Percentiles rank a stretch among this genome's conserved stretches.
Evolutionary conservation across 2,888 invertebrate genomes (phyloP).

Genomic region (Drosophila cracens): DNA sequence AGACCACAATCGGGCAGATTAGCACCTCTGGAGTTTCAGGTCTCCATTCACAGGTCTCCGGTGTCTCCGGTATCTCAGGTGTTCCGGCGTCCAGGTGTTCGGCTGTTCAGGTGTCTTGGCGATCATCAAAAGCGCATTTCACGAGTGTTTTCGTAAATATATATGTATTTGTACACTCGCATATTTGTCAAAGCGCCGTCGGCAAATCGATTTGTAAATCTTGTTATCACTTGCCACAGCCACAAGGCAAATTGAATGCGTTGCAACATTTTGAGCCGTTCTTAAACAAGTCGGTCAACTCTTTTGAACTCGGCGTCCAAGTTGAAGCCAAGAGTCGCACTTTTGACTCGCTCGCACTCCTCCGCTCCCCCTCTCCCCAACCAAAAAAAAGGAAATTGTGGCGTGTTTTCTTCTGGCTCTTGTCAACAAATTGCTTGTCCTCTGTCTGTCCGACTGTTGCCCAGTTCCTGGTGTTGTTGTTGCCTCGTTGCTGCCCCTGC

Average conservation of each 20-base stretch:
- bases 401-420: constrained; percentile 31
- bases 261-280: constrained; percentile 59
- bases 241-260: constrained; percentile 27
- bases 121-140: constrained; percentile 41
- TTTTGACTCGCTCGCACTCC: constrained; percentile 54
- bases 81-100: constrained; percentile 32
- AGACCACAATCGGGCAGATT: constrained; percentile 49
- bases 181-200: constrained; percentile 73
- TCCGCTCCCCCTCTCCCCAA: not conserved
- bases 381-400: constrained; percentile 54
- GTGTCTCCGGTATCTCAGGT: constrained; percentile 11
- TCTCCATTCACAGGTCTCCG: constrained; percentile 31
- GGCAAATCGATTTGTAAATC: constrained; percentile 82
- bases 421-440: constrained; percentile 57
- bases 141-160: constrained; percentile 24
- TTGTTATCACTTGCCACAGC: constrained; percentile 72
- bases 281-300: constrained; percentile 57
- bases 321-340: constrained; percentile 51
- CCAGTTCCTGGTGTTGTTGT: constrained; percentile 32
- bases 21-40: constrained; percentile 57
- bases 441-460: constrained; percentile 36
- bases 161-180: constrained; percentile 33
- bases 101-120: constrained; percentile 22
- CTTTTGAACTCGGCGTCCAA: constrained; percentile 23
- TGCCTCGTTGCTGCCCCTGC: not conserved